A percentile compares a stretch with the other conserved stretches of the same genome.
Evolutionary conservation across 1,140 invertebrate species (phyloP).

Genomic region (Pentalonia nigronervosa): DNA sequence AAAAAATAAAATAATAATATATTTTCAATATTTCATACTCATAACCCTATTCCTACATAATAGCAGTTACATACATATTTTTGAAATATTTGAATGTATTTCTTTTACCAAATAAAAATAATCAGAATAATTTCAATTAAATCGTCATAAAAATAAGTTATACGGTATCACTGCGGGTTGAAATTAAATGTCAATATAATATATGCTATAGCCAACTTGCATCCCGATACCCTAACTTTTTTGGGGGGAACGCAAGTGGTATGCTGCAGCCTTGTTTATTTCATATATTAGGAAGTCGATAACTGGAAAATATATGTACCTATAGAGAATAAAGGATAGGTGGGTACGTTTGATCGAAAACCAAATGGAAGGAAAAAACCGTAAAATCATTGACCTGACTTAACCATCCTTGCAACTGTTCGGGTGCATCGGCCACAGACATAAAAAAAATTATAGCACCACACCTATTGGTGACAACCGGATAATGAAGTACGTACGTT

Average conservation of each 20-base stretch:
- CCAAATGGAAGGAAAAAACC: conserved; percentile 8
- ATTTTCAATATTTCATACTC: no score
- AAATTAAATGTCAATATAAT: no score
- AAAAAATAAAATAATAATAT: no score
- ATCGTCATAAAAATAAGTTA: not conserved
- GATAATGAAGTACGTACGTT: conserved; percentile 21
- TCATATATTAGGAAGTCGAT: not conserved
- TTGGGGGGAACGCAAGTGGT: not conserved
- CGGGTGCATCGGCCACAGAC: not conserved
- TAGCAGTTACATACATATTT: no score
- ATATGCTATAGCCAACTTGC: not conserved
- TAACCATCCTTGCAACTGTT: not conserved
- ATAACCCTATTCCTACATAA: no score
- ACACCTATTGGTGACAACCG: conserved; percentile 36
- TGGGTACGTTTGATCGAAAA: not conserved
- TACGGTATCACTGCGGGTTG: not conserved
- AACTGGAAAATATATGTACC: not conserved
- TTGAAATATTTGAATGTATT: not conserved
- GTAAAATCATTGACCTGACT: not conserved
- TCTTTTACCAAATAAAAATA: not conserved
- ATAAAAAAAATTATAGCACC: conserved; percentile 31
- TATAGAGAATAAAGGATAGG: not conserved
- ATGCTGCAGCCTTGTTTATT: not conserved
- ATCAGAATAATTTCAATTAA: not conserved
- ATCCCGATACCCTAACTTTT: not conserved